These are phyloP conservation scores for Butorides virescens DNA, from an alignment of 2,113 vertebrate genomes.

Conservation along the genomic window DNA sequence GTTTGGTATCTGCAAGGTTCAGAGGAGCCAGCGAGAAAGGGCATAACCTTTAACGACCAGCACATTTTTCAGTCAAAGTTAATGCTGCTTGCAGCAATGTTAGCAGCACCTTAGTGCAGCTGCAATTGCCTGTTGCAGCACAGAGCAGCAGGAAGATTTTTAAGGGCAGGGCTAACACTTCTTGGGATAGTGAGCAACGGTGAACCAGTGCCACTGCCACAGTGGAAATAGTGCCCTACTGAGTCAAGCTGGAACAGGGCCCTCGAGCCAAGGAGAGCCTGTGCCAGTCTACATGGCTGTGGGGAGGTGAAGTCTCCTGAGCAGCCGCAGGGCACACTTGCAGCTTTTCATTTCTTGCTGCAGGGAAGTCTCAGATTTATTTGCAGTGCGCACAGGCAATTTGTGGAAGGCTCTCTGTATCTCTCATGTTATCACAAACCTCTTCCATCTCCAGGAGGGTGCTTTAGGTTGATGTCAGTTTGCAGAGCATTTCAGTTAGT, in stretches of 20 bases:
- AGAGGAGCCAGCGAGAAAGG: not conserved
- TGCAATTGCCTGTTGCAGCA: not conserved
- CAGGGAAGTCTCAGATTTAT: not conserved
- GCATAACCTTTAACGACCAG: not conserved
- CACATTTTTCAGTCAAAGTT: not conserved
- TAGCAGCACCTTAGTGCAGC: not conserved
- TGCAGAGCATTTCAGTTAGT: not conserved
- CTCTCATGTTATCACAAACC: not conserved
- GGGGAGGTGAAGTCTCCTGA: not conserved
- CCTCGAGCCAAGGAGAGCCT: not conserved
- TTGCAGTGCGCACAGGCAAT: not conserved
- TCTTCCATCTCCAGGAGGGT: not conserved
- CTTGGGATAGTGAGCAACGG: not conserved
- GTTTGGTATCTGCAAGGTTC: not conserved
- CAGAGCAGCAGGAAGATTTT: not conserved
- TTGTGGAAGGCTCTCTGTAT: not conserved
- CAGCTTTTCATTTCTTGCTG: not conserved
- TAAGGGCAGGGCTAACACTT: not conserved
- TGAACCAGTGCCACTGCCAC: not conserved
- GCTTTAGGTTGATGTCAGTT: not conserved
- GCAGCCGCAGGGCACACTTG: accelerated
- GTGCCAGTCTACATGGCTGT: not conserved
- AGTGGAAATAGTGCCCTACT: not conserved
- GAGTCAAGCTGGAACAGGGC: not conserved
- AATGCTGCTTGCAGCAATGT: not conserved